Evolutionary conservation across 1,140 invertebrate species (phyloP).

Genomic region (Laupala kohalensis): DNA sequence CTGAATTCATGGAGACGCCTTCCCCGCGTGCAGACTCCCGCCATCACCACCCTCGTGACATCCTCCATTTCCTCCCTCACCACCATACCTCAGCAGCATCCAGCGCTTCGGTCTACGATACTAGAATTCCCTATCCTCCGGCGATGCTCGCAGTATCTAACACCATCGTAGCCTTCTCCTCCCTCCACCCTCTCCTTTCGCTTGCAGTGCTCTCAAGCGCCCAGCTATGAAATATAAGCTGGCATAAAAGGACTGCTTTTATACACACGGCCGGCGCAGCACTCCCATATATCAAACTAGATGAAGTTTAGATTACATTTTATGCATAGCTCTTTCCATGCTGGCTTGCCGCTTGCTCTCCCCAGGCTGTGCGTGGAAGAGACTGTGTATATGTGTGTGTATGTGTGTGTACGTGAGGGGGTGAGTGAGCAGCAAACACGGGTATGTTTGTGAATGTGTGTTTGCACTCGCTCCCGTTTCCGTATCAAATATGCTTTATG

Average conservation of each 20-base stretch:
- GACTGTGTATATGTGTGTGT: neutral
- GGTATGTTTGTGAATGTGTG: too few relatives aligned
- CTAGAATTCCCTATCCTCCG: too few relatives aligned
- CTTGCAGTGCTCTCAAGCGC: neutral
- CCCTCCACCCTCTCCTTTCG: neutral
- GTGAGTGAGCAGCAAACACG: too few relatives aligned
- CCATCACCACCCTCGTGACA: too few relatives aligned
- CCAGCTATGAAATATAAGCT: constrained; percentile 3
- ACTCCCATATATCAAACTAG: constrained; percentile 7
- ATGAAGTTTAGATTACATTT: constrained; percentile 14
- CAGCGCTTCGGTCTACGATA: too few relatives aligned
- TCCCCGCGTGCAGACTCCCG: too few relatives aligned
- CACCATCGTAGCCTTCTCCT: too few relatives aligned
- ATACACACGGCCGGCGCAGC: constrained; percentile 2
- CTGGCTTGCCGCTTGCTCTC: neutral
- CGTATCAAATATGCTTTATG: constrained; percentile 13
- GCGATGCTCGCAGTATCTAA: too few relatives aligned
- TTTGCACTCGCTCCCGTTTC: neutral
- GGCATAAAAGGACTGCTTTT: constrained; percentile 2
- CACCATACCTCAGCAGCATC: too few relatives aligned
- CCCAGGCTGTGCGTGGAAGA: neutral
- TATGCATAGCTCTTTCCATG: constrained; percentile 12
- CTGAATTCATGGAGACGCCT: too few relatives aligned
- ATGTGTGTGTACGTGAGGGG: neutral
- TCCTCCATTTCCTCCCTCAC: too few relatives aligned